Base-by-base conservation (phyloP, 1,140 invertebrate species). In the Drosophila kohkoa region DNA sequence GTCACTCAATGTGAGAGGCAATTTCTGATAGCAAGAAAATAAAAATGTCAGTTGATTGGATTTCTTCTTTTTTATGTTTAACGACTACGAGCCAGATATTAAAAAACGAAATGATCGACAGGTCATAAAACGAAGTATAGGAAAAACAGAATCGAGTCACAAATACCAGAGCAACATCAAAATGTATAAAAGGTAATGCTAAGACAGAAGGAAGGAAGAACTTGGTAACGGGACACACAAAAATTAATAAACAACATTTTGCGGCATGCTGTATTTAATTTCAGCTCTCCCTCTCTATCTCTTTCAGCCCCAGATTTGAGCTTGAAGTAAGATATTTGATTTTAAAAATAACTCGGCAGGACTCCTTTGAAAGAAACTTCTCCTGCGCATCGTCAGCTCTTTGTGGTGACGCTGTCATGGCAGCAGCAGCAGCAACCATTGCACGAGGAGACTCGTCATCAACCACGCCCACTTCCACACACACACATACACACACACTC, bases 311-410 rank as follows among this genome's bases (percentile, higher is more conserved):
- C 30, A 48, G 25, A 25, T 43, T 13, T 6, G 13, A 71, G 64
- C 51, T 60, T 62, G 62, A 45, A 62, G 49, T 52, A 72, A 72
- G 65, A 77, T 82, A 87, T 82, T 87, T 60, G 77, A 67, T 76
- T 86, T 74, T 74, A 54, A 71, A 82, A 87, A 82, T 70, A 74
- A 77, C 70, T 62, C 72, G 57, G 57, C 68, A 76, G 78, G 68
- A 79, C 49, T 87, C 62, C 72, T 87, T 88, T 79, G 69, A 87
- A 82, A 74, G 85, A 78, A 88, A 82, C 64, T 78, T 88, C 67
- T 32, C 15, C 63, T 63, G 49, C 49, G 15, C 43, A 57, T 49
- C 48, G 28, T 41, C 38, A 62, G 69, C 41, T 63, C 46, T 45
- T 55, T 67, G 54, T 46, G 79, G 75, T 70, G 38, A 46, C 48